These are phyloP conservation scores for Zosterops lateralis DNA, from an alignment of 2,113 vertebrate genomes.

Conservation along the genomic window DNA sequence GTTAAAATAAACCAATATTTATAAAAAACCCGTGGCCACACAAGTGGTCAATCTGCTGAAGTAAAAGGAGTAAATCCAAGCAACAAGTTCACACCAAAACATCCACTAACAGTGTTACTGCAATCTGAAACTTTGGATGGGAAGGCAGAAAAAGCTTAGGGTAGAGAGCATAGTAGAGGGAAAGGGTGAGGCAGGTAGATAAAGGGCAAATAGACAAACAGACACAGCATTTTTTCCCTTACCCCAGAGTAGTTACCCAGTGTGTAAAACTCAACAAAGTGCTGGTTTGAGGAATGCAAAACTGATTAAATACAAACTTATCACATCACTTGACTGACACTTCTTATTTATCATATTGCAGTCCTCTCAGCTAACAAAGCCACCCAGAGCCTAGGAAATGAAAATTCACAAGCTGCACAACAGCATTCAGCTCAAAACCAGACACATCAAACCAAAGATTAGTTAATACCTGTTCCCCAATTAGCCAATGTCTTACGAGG, in stretches of 20 bases:
- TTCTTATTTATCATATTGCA: background rate
- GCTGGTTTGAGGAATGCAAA: background rate
- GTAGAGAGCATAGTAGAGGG: background rate
- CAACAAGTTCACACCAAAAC: background rate
- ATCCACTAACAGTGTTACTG: background rate
- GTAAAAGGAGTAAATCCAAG: background rate
- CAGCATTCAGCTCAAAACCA: background rate
- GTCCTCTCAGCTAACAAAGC: background rate
- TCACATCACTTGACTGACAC: background rate
- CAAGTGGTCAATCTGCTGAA: background rate
- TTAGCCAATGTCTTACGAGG: accelerated
- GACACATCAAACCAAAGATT: background rate
- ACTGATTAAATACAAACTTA: background rate
- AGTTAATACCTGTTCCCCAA: background rate
- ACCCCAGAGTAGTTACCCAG: background rate
- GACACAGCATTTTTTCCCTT: background rate
- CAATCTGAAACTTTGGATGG: background rate
- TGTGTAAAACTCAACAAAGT: background rate
- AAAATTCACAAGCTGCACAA: background rate
- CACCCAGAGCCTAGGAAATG: background rate
- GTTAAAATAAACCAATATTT: background rate
- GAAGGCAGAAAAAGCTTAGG: background rate
- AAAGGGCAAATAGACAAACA: background rate
- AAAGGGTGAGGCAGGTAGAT: background rate
- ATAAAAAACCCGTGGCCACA: accelerated